Conservation (phyloP, 2,888 invertebrate genomes). For the Eristalinus sepulchralis region DNA sequence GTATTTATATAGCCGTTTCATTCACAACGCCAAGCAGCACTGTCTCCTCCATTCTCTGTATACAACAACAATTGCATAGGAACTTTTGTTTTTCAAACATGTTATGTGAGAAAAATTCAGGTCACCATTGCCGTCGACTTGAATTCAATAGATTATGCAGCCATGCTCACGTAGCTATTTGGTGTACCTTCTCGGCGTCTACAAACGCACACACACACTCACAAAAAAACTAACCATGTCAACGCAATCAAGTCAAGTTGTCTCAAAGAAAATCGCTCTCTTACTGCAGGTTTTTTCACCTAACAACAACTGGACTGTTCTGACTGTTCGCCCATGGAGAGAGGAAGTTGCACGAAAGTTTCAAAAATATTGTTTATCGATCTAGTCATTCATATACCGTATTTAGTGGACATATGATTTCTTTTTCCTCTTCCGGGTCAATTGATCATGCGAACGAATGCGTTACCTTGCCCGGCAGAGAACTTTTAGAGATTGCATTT, state of each 20-base stretch:
- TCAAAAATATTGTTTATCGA: slow-evolving; percentile 30
- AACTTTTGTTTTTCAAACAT: slow-evolving; percentile 48
- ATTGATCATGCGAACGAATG: background rate
- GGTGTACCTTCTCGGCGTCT: background rate
- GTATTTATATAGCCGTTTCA: slow-evolving; percentile 42
- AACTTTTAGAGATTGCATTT: background rate
- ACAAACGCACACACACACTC: background rate
- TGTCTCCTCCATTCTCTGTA: slow-evolving; percentile 38
- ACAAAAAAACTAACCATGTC: slow-evolving; percentile 55
- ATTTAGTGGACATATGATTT: background rate
- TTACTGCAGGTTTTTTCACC: slow-evolving; percentile 29
- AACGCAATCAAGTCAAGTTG: slow-evolving; percentile 50
- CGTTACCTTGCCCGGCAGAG: background rate
- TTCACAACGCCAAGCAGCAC: slow-evolving; percentile 43
- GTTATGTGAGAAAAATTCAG: slow-evolving; percentile 67
- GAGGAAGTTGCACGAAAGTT: slow-evolving; percentile 31
- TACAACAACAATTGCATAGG: slow-evolving; percentile 35
- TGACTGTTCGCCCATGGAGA: slow-evolving; percentile 37
- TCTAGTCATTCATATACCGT: slow-evolving; percentile 2
- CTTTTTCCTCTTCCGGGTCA: background rate
- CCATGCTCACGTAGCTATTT: slow-evolving; percentile 57
- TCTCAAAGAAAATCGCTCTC: slow-evolving; percentile 44
- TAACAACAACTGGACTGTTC: slow-evolving; percentile 10
- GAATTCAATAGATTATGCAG: slow-evolving; percentile 51
- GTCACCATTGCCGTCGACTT: slow-evolving; percentile 63